These are phyloP conservation scores for Myrmophylax atrothorax DNA, from an alignment of 2,113 vertebrate species.

Conservation along the genomic window DNA sequence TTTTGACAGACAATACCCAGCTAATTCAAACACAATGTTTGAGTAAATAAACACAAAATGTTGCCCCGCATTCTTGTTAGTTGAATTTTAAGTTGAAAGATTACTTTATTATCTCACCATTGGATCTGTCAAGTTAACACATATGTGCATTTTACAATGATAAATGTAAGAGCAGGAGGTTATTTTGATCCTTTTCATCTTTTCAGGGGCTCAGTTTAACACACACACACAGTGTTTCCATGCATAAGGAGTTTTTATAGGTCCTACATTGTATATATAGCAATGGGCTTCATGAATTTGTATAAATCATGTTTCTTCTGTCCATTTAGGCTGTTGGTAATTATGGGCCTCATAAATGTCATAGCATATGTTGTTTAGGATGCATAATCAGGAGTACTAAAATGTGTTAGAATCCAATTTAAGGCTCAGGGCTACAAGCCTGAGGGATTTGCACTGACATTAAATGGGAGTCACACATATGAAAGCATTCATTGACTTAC, in stretches of 20 bases:
- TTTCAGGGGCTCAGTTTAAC: neutral
- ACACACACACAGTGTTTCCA: neutral
- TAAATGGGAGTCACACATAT: neutral
- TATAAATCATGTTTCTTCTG: neutral
- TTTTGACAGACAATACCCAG: neutral
- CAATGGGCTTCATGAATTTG: neutral
- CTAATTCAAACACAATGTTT: neutral
- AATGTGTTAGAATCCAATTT: slow-evolving; percentile 5
- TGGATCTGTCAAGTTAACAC: neutral
- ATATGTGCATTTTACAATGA: neutral
- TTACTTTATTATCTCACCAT: neutral
- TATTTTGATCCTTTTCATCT: neutral
- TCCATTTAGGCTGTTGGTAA: neutral
- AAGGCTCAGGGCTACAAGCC: neutral
- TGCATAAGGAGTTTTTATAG: neutral
- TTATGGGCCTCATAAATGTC: neutral
- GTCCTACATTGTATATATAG: neutral
- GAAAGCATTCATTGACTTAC: neutral
- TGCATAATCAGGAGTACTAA: neutral
- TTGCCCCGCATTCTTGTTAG: neutral
- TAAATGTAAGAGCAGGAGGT: neutral
- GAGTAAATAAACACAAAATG: neutral
- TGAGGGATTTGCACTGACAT: neutral
- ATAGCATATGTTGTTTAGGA: neutral
- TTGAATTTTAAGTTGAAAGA: neutral